Percentiles rank a stretch among this genome's conserved stretches.
Evolutionary conservation across 2,888 invertebrate genomes (phyloP).

Genomic region (Idaea straminata): DNA sequence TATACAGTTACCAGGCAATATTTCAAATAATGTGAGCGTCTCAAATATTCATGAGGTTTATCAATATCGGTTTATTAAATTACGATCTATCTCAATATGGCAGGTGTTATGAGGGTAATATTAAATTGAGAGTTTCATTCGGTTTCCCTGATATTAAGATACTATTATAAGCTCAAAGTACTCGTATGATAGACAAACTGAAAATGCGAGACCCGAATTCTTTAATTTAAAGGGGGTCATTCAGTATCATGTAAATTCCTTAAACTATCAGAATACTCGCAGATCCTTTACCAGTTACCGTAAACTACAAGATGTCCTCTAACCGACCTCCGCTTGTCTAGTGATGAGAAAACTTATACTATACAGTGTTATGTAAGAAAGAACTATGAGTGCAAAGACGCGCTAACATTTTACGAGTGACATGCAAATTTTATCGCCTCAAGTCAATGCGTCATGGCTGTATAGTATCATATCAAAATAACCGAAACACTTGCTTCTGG

Average conservation of each 20-base stretch:
- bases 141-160: no score
- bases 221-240: background rate
- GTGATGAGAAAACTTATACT: background rate
- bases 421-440: constrained; percentile 40
- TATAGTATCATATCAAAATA: constrained; percentile 20
- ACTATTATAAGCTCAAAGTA: no score
- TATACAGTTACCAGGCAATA: no score
- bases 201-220: background rate
- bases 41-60: no score
- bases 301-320: background rate
- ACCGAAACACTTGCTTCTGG: constrained; percentile 1
- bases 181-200: no score
- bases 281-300: background rate
- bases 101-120: no score
- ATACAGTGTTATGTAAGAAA: background rate
- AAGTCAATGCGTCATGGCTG: constrained; percentile 42
- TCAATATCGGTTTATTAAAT: no score
- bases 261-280: background rate
- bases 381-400: constrained; percentile 15
- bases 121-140: no score
- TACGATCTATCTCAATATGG: no score
- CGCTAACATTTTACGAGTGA: constrained; percentile 35
- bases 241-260: no score
- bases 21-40: no score
- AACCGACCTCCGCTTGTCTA: background rate